Base-by-base conservation (phyloP, 2,797 vertebrate genomes). In the Rhinoraja longicauda region DNA sequence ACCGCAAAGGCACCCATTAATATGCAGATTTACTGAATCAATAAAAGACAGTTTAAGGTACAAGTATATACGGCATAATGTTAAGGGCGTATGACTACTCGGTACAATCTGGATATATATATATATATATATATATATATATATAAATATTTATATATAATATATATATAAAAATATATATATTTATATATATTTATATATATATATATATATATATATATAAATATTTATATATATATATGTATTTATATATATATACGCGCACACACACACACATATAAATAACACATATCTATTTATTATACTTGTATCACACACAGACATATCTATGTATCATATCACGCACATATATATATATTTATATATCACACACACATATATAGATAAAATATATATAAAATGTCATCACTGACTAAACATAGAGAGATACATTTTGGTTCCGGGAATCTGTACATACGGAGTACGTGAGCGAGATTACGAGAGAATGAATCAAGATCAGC, bases 11-110 rank as follows among this genome's bases (percentile, higher is more conserved):
- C 90, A 24, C 32, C 62, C 70, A 92, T 73, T 92, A 73, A 92
- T 73, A 92, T 92, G 90, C 90, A 92, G 90, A 92, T 92, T 92
- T 92, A 73, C 67, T 73, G 90, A 92, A 92, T 92, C 67, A 92
- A 92, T 92, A 73, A 73, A 72, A 45, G 26, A 90, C 70, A 92
- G 90, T 92, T 91, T 53, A 92, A 92, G 24, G 13, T 21, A 92
- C 36, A 45, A 29, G 39, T 53, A 45, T 73, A 26, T 12, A 53
- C 21, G 10, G 13, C 9, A 73, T 90, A 70, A 90, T 90, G n/a
- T 90, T 21, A 32, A 39, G 24, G 90, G 90, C 21, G 4, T 73
- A 73, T 73, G n/a, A 67, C 7, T 90, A 90, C 8, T 67, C 21
- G 29, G 32, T 36, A 53, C 67, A 24, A 72, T 91, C 26, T 73